phyloP scores from a whole-genome alignment of 2,888 invertebrate species.

The Stictocephala bisonia region DNA sequence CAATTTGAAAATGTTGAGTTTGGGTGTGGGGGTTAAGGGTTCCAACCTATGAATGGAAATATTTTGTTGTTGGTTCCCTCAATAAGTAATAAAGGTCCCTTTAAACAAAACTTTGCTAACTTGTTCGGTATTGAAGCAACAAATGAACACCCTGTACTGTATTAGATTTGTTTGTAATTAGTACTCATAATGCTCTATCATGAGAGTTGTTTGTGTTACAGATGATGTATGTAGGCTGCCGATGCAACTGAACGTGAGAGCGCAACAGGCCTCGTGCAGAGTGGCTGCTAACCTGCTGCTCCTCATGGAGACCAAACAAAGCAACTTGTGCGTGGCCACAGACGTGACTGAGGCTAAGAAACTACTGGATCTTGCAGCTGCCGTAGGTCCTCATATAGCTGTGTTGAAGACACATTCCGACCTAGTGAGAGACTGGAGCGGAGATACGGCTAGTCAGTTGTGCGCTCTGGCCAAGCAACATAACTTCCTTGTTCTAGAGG shows the following conservation, averaged over 20 bases:
- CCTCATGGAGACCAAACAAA: constrained; percentile 85
- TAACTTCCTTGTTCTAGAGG: constrained; percentile 94
- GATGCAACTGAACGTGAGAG: constrained; percentile 72
- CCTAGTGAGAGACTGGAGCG: constrained; percentile 83
- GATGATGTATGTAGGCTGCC: constrained; percentile 64
- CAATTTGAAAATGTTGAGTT: too few relatives aligned
- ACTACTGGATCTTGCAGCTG: constrained; percentile 76
- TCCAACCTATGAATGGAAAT: too few relatives aligned
- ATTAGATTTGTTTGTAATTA: too few relatives aligned
- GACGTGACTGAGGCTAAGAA: constrained; percentile 79
- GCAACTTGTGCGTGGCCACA: constrained; percentile 91
- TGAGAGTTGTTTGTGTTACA: too few relatives aligned
- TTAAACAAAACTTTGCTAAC: too few relatives aligned
- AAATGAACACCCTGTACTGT: too few relatives aligned
- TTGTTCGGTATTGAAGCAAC: too few relatives aligned
- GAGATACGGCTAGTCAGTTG: constrained; percentile 73
- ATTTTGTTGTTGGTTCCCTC: too few relatives aligned
- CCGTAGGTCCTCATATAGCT: constrained; percentile 86
- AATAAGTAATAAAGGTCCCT: too few relatives aligned
- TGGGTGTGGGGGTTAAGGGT: too few relatives aligned
- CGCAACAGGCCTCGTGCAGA: constrained; percentile 70
- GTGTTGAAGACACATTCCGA: constrained; percentile 92
- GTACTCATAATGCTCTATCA: too few relatives aligned
- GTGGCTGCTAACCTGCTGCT: constrained; percentile 74
- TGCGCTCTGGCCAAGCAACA: constrained; percentile 77